These are phyloP conservation scores for Eristalinus aeneus DNA, from an alignment of 2,888 invertebrate species.

Conservation along the genomic window DNA sequence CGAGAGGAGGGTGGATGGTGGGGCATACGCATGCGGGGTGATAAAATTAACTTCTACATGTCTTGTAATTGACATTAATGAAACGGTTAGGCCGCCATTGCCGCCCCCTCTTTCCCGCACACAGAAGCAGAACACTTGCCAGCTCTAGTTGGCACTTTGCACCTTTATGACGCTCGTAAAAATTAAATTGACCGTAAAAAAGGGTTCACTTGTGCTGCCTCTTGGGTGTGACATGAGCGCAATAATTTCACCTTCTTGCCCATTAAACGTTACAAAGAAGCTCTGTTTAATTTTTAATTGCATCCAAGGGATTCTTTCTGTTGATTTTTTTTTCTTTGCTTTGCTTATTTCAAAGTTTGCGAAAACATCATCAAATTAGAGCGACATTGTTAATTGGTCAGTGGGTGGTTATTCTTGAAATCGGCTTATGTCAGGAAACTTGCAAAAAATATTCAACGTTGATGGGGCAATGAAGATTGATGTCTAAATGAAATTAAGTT, in stretches of 20 bases:
- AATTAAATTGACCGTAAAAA: conserved; percentile 50
- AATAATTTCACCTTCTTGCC: conserved; percentile 16
- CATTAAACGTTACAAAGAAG: conserved; percentile 35
- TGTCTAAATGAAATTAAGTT: not conserved
- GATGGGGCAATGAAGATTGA: not conserved
- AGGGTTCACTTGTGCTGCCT: conserved; percentile 2
- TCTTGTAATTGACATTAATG: conserved; percentile 39
- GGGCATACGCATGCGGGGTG: not conserved
- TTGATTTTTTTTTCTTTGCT: conserved; percentile 25
- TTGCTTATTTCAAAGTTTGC: not conserved
- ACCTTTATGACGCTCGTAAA: conserved; percentile 58
- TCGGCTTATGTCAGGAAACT: too few species aligned
- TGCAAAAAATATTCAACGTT: not conserved
- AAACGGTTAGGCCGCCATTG: conserved; percentile 21
- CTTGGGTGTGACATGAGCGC: not conserved
- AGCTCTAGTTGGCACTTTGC: conserved; percentile 33
- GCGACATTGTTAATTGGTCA: conserved; percentile 27
- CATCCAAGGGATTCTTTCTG: conserved; percentile 38
- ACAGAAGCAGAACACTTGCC: not conserved
- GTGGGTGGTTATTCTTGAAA: not conserved
- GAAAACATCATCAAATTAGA: conserved; percentile 11
- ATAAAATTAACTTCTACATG: conserved; percentile 44
- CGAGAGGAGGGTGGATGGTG: not conserved
- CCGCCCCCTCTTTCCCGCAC: not conserved
- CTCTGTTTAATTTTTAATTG: conserved; percentile 48